phyloP scores from a whole-genome alignment of 2,797 vertebrate genomes.

The Zonotrichia albicollis region DNA sequence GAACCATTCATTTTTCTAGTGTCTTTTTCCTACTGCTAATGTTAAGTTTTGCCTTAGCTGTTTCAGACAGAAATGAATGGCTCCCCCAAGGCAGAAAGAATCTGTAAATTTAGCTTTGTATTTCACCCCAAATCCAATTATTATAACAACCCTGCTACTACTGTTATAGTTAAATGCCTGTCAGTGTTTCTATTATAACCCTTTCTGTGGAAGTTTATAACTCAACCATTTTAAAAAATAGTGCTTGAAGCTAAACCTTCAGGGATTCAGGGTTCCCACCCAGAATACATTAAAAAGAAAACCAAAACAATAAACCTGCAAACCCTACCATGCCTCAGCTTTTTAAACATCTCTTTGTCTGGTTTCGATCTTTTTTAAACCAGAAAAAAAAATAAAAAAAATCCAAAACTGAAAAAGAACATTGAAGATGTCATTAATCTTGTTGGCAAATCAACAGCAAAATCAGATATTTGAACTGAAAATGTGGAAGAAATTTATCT shows the following conservation, averaged over 20 bases:
- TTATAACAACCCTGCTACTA: constrained; percentile 23
- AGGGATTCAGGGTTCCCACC: not conserved
- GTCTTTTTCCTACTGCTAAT: not conserved
- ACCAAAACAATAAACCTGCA: not conserved
- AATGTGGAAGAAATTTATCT: not conserved
- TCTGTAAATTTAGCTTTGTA: constrained; percentile 38
- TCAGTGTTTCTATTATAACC: constrained; percentile 50
- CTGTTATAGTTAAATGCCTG: constrained; percentile 58
- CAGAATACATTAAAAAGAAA: not conserved
- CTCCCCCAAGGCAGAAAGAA: constrained; percentile 32
- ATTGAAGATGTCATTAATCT: not conserved
- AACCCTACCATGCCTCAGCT: not conserved
- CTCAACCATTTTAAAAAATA: not conserved
- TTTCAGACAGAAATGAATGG: constrained; percentile 54
- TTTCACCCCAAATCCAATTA: constrained; percentile 58
- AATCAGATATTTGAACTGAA: not conserved
- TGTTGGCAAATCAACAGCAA: not conserved
- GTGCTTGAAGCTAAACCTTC: constrained; percentile 15
- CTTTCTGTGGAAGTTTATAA: constrained; percentile 40
- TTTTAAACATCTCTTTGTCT: not conserved
- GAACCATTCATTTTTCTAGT: constrained; percentile 33
- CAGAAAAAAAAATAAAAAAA: not conserved
- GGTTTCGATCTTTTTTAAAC: not conserved
- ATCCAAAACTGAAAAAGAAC: not conserved
- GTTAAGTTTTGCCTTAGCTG: constrained; percentile 10